Conservation (phyloP, 2,113 vertebrate genomes). For the Mastomys coucha region DNA sequence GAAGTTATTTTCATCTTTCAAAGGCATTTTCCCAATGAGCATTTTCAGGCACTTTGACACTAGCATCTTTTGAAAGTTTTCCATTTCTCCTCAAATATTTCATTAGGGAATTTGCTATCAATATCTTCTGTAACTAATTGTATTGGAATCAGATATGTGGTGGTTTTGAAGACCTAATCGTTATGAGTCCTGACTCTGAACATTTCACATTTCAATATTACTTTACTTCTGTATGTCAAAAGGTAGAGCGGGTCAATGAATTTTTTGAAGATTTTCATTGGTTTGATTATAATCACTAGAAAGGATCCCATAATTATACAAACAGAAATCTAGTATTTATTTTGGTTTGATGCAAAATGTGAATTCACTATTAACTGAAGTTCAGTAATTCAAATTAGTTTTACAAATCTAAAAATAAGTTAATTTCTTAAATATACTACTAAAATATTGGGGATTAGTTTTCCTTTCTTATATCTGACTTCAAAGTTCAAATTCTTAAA, state of each 20-base stretch:
- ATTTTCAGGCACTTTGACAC: conserved; percentile 50
- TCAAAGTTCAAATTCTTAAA: neutral
- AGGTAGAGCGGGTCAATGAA: neutral
- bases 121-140: conserved; percentile 57
- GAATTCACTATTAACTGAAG: neutral
- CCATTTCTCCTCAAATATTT: conserved; percentile 20
- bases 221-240: neutral
- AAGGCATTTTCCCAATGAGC: neutral
- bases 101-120: conserved; percentile 59
- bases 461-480: conserved; percentile 12
- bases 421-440: neutral
- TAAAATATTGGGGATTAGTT: neutral
- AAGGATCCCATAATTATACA: neutral
- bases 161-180: conserved; percentile 40
- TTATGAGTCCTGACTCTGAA: neutral
- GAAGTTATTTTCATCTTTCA: conserved; percentile 48
- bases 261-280: neutral
- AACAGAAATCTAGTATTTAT: neutral
- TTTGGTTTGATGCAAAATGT: neutral
- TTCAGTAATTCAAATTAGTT: neutral
- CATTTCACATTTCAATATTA: conserved; percentile 43
- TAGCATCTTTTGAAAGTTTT: conserved; percentile 44
- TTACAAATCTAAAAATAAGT: neutral
- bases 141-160: neutral
- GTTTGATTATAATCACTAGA: neutral